These are phyloP conservation scores for Lycaon pictus DNA, from an alignment of 2,113 vertebrate genomes.

Conservation along the genomic window DNA sequence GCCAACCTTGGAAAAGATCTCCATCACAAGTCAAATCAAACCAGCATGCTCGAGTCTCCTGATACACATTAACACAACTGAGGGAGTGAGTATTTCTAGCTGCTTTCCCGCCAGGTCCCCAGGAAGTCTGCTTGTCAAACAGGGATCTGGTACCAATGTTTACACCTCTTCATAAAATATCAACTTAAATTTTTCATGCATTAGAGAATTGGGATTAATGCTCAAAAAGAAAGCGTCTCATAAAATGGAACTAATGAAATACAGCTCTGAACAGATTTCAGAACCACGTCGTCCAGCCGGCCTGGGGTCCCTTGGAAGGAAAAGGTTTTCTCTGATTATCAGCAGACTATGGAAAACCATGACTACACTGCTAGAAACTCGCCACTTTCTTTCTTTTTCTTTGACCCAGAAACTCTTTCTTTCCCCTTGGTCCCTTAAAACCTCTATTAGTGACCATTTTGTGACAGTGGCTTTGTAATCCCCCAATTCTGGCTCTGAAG, in stretches of 20 bases:
- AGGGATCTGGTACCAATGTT: constrained; percentile 6
- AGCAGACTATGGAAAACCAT: constrained; percentile 39
- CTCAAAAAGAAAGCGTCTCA: constrained; percentile 53
- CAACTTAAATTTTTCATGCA: constrained; percentile 47
- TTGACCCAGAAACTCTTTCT: constrained; percentile 53
- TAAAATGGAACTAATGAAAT: constrained; percentile 65
- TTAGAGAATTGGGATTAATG: constrained; percentile 65
- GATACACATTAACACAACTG: not conserved
- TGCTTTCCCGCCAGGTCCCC: not conserved
- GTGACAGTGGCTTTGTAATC: constrained; percentile 45
- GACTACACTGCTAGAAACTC: constrained; percentile 17
- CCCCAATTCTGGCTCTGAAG: not conserved
- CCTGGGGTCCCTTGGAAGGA: constrained; percentile 35
- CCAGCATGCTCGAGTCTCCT: not conserved
- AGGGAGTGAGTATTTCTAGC: not conserved
- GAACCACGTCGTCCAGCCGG: not conserved
- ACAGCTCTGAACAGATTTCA: constrained; percentile 29
- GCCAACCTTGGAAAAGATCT: not conserved
- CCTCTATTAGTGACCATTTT: constrained; percentile 51
- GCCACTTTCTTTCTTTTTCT: not conserved
- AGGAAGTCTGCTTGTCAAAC: not conserved
- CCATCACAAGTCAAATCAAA: not conserved
- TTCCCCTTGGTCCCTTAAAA: constrained; percentile 43
- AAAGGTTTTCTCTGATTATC: constrained; percentile 59
- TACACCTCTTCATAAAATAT: constrained; percentile 32